Base-by-base conservation (phyloP, 2,888 invertebrate species). In the Orchesella flavescens region DNA sequence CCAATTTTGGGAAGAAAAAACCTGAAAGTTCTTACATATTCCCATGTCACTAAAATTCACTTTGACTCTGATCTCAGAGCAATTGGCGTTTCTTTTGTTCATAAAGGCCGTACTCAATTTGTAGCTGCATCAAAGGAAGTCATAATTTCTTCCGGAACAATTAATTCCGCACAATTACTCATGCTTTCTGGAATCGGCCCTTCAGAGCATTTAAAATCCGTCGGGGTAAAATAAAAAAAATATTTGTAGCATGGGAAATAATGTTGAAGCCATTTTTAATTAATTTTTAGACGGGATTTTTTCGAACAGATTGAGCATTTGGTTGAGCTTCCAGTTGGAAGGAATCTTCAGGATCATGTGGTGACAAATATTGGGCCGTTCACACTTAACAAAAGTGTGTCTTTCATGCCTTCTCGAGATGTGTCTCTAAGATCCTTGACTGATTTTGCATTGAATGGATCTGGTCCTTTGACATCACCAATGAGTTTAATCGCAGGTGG, bases 151-250 rank as follows among this genome's bases (percentile, higher is more conserved):
- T n/a, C 43, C 21, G 80, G 80, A 12, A 23, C 80, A 3, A 73
- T 80, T 13, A 55, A 55, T 21, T 23, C 61, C 9, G 73, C 80
- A 21, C 61, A 80, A 19, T 55, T 80, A 12, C 44, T 80, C 1
- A 63, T 80, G 65, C 19, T 72, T 5, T 80, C 80, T 0, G 46
- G 66, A 12, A 65, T 74, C 9, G 80, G 80, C 0, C 65, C 73
- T 1, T 44, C 43, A n/a, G 24, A 61, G 21, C 72, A 79, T 13
- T 34, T 79, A 15, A 3, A 21, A 1, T 17, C 46, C 1, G 12
- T 61, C 2, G 61, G 61, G 12, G 19, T 34, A 12, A 71, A 21
- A 1, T n/a, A 21, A 34, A 23, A 5, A 44, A 1, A 46, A 44
- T 49, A 10, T 59, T 24, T 21, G 55, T 3, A 24, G 3, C n/a